These are phyloP conservation scores for Sesamia inferens DNA, from an alignment of 2,888 invertebrate species.

Conservation along the genomic window DNA sequence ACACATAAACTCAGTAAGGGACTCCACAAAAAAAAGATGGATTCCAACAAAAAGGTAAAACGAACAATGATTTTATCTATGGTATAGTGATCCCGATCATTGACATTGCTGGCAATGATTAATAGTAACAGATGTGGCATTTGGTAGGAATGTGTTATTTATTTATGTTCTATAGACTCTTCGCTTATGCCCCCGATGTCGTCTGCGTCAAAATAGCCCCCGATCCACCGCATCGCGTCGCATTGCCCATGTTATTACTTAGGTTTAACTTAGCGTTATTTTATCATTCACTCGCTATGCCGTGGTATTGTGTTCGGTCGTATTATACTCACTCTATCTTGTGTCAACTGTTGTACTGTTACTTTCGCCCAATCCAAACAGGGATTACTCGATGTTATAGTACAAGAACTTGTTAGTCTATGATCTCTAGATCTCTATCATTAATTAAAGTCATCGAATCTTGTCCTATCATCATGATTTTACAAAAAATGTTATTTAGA, in stretches of 20 bases:
- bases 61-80: slow-evolving; percentile 62
- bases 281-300: no score
- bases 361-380: no score
- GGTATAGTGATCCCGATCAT: slow-evolving; percentile 38
- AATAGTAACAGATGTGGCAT: slow-evolving; percentile 36
- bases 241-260: no score
- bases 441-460: slow-evolving; percentile 44
- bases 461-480: slow-evolving; percentile 35
- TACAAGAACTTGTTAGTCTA: slow-evolving; percentile 31
- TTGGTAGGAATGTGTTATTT: slow-evolving; percentile 37
- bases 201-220: background rate
- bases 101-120: slow-evolving; percentile 28
- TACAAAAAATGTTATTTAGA: slow-evolving; percentile 22
- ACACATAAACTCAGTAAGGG: slow-evolving; percentile 39
- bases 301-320: no score
- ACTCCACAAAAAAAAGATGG: slow-evolving; percentile 54
- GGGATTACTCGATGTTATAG: background rate
- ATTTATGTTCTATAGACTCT: background rate
- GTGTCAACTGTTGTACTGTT: no score
- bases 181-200: background rate
- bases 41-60: slow-evolving; percentile 49
- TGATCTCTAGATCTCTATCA: slow-evolving; percentile 58
- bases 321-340: no score
- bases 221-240: no score
- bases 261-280: no score